phyloP scores from a whole-genome alignment of 2,797 vertebrate species.

The Chanos chanos region DNA sequence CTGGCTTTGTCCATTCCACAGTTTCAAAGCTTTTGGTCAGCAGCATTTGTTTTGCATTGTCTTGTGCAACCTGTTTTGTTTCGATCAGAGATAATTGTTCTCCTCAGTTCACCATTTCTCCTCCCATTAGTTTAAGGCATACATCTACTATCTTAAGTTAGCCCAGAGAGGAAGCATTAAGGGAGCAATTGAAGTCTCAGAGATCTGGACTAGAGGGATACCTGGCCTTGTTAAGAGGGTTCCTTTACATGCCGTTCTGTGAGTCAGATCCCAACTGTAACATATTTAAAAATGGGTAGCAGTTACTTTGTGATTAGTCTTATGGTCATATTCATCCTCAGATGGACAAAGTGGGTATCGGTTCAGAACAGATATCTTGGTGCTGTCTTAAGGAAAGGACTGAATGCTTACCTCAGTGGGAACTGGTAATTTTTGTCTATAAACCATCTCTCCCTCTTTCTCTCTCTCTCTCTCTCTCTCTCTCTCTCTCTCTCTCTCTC shows the following conservation, averaged over 20 bases:
- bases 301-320: too few relatives aligned
- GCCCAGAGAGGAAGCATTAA: conserved; percentile 67
- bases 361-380: conserved; percentile 79
- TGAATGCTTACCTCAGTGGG: conserved; percentile 69
- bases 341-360: conserved; percentile 75
- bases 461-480: background rate
- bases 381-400: conserved; percentile 61
- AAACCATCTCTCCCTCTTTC: background rate
- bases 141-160: conserved; percentile 70
- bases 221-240: conserved; percentile 56
- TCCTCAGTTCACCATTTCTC: too few relatives aligned
- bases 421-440: conserved; percentile 60
- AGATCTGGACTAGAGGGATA: conserved; percentile 71
- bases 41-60: background rate
- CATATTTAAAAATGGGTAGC: too few relatives aligned
- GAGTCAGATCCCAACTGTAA: conserved; percentile 36
- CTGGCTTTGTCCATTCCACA: too few relatives aligned
- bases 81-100: too few relatives aligned
- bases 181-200: conserved; percentile 62
- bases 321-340: conserved; percentile 44
- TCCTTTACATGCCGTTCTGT: conserved; percentile 70
- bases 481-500: too few relatives aligned
- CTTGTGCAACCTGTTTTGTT: background rate
- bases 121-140: conserved; percentile 64
- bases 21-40: too few relatives aligned